phyloP scores from a whole-genome alignment of 2,888 invertebrate species.

The Orgyia antiqua region DNA sequence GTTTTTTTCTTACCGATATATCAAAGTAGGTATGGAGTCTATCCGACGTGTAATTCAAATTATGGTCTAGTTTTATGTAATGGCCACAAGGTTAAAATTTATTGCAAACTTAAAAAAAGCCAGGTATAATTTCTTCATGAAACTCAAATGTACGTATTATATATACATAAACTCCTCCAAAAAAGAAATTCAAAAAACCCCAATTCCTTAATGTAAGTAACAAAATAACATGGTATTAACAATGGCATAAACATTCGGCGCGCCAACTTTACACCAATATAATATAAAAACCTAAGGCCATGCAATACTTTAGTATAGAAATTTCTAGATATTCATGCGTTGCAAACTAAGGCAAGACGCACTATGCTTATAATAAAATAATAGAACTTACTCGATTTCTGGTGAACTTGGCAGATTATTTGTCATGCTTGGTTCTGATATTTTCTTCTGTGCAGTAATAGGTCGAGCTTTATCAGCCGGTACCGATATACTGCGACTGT shows the following conservation, averaged over 20 bases:
- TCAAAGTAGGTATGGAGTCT: no score
- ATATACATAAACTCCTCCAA: no score
- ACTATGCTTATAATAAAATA: constrained; percentile 19
- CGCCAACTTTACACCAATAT: constrained; percentile 1
- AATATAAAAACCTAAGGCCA: constrained; percentile 5
- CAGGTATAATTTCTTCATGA: no score
- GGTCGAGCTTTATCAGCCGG: constrained; percentile 85
- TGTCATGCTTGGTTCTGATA: constrained; percentile 75
- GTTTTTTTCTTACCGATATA: no score
- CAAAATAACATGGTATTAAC: no score
- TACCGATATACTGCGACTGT: constrained; percentile 91
- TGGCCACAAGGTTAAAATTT: no score
- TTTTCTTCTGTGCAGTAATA: constrained; percentile 57
- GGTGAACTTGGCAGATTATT: constrained; percentile 82
- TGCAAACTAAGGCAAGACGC: constrained; percentile 24
- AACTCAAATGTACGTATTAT: no score
- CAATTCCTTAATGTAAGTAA: no score
- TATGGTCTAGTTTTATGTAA: no score
- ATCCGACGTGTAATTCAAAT: no score
- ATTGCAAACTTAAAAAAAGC: no score
- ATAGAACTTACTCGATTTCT: constrained; percentile 81
- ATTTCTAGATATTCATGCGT: constrained; percentile 29
- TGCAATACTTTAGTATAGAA: constrained; percentile 11
- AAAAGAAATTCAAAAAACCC: no score
- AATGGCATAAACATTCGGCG: background rate